Evolutionary conservation across 2,113 vertebrate genomes (phyloP).

Genomic region (Anthoscopus minutus): DNA sequence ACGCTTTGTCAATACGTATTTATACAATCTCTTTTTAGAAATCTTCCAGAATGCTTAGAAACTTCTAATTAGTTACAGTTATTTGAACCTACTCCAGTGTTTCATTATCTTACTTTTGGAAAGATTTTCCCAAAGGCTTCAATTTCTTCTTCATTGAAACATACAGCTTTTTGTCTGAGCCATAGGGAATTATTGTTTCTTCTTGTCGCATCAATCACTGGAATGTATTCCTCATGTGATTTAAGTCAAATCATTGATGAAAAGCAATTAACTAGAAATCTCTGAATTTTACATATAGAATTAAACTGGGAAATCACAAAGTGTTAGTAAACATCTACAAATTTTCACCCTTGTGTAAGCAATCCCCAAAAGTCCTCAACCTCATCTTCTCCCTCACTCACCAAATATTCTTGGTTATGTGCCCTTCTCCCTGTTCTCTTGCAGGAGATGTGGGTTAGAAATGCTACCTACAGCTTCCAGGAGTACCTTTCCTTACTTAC

Average conservation of each 20-base stretch:
- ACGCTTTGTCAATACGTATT: background rate
- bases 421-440: background rate
- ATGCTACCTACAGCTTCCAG: background rate
- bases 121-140: background rate
- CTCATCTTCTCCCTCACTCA: rapidly evolving
- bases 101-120: background rate
- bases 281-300: background rate
- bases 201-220: background rate
- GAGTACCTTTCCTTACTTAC: background rate
- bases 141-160: background rate
- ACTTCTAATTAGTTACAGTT: background rate
- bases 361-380: background rate
- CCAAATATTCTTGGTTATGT: background rate
- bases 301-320: background rate
- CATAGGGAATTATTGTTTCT: background rate
- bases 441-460: background rate
- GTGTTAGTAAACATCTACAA: background rate
- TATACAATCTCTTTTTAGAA: background rate
- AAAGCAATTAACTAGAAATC: background rate
- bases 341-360: background rate
- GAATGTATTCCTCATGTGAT: background rate
- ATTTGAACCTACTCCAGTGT: background rate
- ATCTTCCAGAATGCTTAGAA: background rate
- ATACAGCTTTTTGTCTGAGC: background rate
- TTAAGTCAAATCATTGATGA: background rate